phyloP scores from a whole-genome alignment of 2,888 invertebrate genomes.

The Tyria jacobaeae region DNA sequence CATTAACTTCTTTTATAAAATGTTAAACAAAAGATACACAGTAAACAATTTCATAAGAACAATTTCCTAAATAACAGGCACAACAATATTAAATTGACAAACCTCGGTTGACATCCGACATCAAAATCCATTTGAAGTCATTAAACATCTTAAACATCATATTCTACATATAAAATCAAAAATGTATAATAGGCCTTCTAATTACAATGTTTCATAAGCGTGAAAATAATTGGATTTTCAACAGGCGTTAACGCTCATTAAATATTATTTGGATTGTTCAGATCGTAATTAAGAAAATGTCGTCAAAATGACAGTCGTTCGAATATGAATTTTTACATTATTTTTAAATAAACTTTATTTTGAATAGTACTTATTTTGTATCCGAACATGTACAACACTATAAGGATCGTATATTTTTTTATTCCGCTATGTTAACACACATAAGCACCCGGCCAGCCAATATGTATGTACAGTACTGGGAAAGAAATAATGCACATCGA shows the following conservation, averaged over 20 bases:
- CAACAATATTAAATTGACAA: background rate
- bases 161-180: slow-evolving; percentile 7
- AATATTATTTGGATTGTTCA: slow-evolving; percentile 29
- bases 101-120: background rate
- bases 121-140: background rate
- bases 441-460: too few species aligned
- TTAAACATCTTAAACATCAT: background rate
- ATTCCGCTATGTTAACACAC: too few species aligned
- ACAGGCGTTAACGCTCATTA: slow-evolving; percentile 9
- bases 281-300: background rate
- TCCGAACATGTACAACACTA: too few species aligned
- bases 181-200: slow-evolving; percentile 14
- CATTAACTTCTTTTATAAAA: too few species aligned
- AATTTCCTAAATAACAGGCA: background rate
- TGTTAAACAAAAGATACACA: too few species aligned
- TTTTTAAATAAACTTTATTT: too few species aligned
- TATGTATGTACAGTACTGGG: too few species aligned
- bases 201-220: slow-evolving; percentile 8
- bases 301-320: too few species aligned
- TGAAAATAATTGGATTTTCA: slow-evolving; percentile 27
- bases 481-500: too few species aligned
- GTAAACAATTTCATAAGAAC: background rate
- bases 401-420: too few species aligned
- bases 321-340: too few species aligned
- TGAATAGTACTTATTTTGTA: too few species aligned